Evolutionary conservation across 2,888 invertebrate genomes (phyloP).

Genomic region (Thereva unica): DNA sequence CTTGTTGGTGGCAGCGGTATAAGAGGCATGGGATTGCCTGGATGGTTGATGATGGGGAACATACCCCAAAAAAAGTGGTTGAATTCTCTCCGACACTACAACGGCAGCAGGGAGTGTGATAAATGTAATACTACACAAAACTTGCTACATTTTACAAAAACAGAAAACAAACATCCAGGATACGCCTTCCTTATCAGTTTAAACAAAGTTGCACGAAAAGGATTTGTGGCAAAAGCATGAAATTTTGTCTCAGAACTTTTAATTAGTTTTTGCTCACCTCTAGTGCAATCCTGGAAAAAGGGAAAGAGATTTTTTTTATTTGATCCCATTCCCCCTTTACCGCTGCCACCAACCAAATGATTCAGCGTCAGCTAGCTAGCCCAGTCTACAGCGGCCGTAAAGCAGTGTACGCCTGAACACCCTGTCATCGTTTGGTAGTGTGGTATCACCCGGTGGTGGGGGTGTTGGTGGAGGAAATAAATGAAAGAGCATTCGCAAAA

Average conservation of each 20-base stretch:
- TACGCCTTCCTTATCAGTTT: constrained; percentile 19
- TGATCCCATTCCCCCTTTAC: not conserved
- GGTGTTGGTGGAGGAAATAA: not conserved
- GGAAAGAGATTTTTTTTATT: not conserved
- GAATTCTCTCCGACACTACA: no score
- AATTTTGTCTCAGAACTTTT: constrained; percentile 57
- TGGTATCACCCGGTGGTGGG: no score
- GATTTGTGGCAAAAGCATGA: constrained; percentile 42
- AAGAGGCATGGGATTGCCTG: no score
- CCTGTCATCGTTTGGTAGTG: no score
- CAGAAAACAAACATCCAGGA: constrained; percentile 1
- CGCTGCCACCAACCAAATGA: not conserved
- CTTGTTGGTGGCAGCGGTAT: no score
- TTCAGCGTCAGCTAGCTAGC: no score
- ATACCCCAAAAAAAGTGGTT: no score
- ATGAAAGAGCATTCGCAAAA: constrained; percentile 12
- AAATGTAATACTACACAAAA: constrained; percentile 4
- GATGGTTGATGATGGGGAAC: no score
- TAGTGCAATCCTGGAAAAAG: constrained; percentile 7
- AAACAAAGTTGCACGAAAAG: constrained; percentile 23
- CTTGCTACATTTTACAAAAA: not conserved
- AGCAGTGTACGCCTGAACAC: no score
- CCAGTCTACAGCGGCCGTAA: no score
- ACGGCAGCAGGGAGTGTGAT: constrained; percentile 1
- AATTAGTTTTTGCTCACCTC: constrained; percentile 54